phyloP scores from a whole-genome alignment of 2,113 vertebrate species.

The Oenanthe oenanthe region DNA sequence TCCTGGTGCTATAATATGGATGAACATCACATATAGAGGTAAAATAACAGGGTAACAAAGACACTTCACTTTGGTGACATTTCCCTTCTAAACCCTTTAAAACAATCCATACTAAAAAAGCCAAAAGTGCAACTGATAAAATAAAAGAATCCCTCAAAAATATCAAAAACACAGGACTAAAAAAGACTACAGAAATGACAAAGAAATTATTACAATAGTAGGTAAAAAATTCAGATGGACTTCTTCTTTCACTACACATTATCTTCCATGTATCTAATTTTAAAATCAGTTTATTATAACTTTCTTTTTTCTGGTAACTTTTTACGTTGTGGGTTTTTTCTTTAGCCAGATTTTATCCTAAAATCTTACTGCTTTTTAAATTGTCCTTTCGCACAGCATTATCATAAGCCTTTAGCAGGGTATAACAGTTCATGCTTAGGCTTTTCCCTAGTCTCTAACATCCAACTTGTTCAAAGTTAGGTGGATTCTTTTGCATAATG shows the following conservation, averaged over 20 bases:
- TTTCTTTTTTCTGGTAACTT: neutral
- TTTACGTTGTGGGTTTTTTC: neutral
- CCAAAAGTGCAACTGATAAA: fast-evolving
- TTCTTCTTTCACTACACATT: neutral
- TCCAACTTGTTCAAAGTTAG: neutral
- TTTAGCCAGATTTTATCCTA: neutral
- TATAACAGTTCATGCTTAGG: neutral
- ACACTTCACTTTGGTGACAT: neutral
- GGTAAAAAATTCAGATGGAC: fast-evolving
- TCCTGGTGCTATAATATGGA: neutral
- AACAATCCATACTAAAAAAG: neutral
- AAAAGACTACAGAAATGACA: neutral
- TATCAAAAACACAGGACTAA: neutral
- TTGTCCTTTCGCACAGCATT: neutral
- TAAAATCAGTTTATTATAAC: neutral
- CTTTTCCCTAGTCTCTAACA: neutral
- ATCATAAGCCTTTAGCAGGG: neutral
- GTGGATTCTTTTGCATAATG: neutral
- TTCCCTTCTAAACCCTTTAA: neutral
- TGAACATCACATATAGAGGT: neutral
- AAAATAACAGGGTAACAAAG: neutral
- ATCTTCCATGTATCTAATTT: neutral
- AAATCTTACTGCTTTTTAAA: neutral
- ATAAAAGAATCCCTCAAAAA: neutral
- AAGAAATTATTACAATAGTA: neutral